Percentiles rank a stretch among this genome's conserved stretches.
phyloP scores from a whole-genome alignment of 2,797 vertebrate genomes.

The Peromyscus aztecus region DNA sequence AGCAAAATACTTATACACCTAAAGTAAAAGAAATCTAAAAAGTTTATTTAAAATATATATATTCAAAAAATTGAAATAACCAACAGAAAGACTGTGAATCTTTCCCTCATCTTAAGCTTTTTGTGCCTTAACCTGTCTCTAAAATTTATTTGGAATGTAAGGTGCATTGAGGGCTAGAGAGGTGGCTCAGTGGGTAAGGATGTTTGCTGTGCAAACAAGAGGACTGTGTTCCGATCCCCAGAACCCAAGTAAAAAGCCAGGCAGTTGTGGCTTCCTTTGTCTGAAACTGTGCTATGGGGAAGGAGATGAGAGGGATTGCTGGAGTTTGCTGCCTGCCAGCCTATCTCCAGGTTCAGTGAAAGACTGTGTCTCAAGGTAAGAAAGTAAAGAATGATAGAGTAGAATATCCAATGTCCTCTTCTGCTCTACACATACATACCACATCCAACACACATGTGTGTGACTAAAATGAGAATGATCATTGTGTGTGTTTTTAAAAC shows the following conservation, averaged over 20 bases:
- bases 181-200: neutral
- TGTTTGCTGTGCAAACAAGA: neutral
- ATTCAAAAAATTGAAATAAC: neutral
- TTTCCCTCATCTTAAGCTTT: neutral
- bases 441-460: neutral
- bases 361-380: neutral
- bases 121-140: neutral
- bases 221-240: neutral
- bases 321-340: neutral
- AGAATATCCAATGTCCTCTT: neutral
- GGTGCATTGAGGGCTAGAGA: neutral
- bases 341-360: neutral
- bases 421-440: neutral
- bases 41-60: neutral
- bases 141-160: constrained; percentile 16
- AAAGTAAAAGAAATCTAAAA: neutral
- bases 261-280: neutral
- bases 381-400: neutral
- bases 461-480: neutral
- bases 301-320: neutral
- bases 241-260: neutral
- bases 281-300: neutral
- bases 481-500: neutral
- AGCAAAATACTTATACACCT: neutral
- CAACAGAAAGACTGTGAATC: neutral